Evolutionary conservation across 1,140 invertebrate species (phyloP).

Genomic region (Micrasema longulum): DNA sequence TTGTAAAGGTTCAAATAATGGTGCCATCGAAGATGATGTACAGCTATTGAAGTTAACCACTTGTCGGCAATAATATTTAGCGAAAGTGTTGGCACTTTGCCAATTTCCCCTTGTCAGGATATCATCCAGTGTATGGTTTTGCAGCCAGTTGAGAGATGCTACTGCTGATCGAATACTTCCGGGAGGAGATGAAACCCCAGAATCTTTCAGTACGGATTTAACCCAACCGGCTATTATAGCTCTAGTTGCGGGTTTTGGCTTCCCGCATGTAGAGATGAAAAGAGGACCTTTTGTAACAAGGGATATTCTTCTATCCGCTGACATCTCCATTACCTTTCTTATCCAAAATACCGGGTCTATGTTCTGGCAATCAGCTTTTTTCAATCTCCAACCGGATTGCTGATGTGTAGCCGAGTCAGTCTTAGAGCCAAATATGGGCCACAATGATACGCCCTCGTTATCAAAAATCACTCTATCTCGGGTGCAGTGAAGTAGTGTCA

Average conservation of each 20-base stretch:
- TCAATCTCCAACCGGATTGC: neutral
- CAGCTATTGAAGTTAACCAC: too few species aligned
- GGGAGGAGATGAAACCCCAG: neutral
- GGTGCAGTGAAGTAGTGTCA: conserved; percentile 54
- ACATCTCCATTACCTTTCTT: neutral
- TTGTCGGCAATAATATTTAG: neutral
- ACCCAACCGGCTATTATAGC: neutral
- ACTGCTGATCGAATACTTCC: neutral
- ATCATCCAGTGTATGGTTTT: neutral
- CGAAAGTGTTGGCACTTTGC: neutral
- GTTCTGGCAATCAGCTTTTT: neutral
- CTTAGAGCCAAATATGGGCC: conserved; percentile 57
- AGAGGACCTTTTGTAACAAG: neutral
- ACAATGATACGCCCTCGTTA: conserved; percentile 52
- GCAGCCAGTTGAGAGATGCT: neutral
- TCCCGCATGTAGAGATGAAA: neutral
- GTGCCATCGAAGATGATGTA: too few species aligned
- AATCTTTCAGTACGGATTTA: neutral
- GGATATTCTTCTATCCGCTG: neutral
- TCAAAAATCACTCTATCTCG: conserved; percentile 40
- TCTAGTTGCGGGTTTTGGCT: neutral
- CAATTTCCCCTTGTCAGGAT: neutral
- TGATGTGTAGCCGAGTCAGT: conserved; percentile 50
- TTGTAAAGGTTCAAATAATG: too few species aligned
- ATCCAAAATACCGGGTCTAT: neutral